Evolutionary conservation across 2,797 vertebrate genomes (phyloP).

Genomic region (Lagodon rhomboides): DNA sequence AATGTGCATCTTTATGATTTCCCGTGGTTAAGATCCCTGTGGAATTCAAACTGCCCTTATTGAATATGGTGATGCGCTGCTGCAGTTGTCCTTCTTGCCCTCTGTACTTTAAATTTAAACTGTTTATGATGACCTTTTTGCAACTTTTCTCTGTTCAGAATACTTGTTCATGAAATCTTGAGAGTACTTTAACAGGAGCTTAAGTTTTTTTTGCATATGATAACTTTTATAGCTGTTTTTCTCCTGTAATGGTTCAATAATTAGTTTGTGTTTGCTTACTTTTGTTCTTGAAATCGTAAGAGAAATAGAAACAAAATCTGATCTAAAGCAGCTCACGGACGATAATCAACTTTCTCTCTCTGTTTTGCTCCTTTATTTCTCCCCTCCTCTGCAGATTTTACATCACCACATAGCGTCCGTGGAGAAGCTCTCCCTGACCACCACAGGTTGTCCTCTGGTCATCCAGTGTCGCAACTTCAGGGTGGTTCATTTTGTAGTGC

Average conservation of each 20-base stretch:
- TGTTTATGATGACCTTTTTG: neutral
- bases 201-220: too few relatives aligned
- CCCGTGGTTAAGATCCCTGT: slow-evolving; percentile 22
- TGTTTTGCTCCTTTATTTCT: neutral
- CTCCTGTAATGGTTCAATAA: neutral
- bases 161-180: neutral
- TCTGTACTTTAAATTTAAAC: slow-evolving; percentile 4
- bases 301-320: neutral
- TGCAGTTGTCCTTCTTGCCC: slow-evolving; percentile 30
- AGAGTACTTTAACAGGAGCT: too few relatives aligned
- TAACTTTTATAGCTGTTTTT: neutral
- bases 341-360: too few relatives aligned
- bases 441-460: slow-evolving; percentile 95
- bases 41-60: slow-evolving; percentile 35
- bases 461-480: slow-evolving; percentile 98
- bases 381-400: slow-evolving; percentile 88
- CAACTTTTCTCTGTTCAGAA: neutral
- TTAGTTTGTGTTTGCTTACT: too few relatives aligned
- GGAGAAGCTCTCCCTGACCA: slow-evolving; percentile 96
- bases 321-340: too few relatives aligned
- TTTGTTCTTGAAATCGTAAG: too few relatives aligned
- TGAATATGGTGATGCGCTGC: slow-evolving; percentile 42
- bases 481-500: slow-evolving; percentile 94
- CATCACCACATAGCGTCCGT: slow-evolving; percentile 97
- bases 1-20: slow-evolving; percentile 66